Base-by-base conservation (phyloP, 1,140 invertebrate genomes). In the Lasioglossum albipes region DNA sequence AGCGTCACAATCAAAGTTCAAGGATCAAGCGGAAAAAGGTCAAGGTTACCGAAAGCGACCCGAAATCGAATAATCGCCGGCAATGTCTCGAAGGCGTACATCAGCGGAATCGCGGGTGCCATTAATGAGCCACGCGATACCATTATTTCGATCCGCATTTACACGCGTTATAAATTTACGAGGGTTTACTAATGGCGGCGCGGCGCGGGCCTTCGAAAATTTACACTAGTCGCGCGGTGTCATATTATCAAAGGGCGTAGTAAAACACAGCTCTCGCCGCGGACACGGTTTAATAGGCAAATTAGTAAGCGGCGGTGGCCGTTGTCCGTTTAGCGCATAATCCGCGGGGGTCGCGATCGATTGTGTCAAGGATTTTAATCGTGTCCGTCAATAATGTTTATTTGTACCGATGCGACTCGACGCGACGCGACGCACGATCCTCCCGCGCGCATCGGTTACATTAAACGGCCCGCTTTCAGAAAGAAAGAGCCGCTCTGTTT, bases 141-240 rank as follows among this genome's bases (percentile, higher is more conserved):
- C 77, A 67, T 79, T 79, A 79, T 73, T 79, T 74, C 77, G 36
- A 22, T 57, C 52, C 59, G 54, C 66, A 62, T 52, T 69, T 78
- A 62, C 75, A 78, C 36, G 49, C 42, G 45, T 79, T 73, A 52
- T 69, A 71, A 79, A 79, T 79, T 79, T 65, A 66, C 70, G 62
- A 66, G n/a, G 61, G 61, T 66, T 54, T 64, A 66, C 70, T 65
- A 73, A 73, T 61, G 68, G 67, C 66, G 49, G 22, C 12, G 66
- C 18, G 41, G 13, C 22, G 5, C 42, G 41, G 31, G 31, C 45
- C 62, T 74, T 79, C 62, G 77, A 74, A 79, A 79, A 79, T 74
- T 79, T 71, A 16, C n/a, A 41, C 42, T 16, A 72, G 31, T 22
- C 2, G 16, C 49, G 31, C 54, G 12, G 59, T 31, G 20, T 27